Percentiles rank a stretch among this genome's conserved stretches.
Evolutionary conservation across 2,888 invertebrate species (phyloP).

Genomic region (Synanthedon vespiformis): DNA sequence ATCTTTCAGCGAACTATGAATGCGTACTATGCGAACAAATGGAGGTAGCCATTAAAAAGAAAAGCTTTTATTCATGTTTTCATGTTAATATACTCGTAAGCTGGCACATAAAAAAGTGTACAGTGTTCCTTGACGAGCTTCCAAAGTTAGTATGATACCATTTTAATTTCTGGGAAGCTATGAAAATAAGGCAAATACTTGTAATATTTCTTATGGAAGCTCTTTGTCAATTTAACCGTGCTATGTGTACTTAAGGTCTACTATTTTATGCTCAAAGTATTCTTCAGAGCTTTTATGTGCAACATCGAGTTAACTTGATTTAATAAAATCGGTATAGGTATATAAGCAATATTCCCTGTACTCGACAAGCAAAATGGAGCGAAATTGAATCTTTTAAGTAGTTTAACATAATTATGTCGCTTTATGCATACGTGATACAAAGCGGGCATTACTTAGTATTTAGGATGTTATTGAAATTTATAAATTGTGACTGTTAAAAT

Average conservation of each 20-base stretch:
- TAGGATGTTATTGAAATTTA: neutral
- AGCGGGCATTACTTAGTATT: neutral
- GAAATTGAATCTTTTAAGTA: slow-evolving; percentile 2
- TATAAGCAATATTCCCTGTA: slow-evolving; percentile 25
- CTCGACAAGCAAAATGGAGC: slow-evolving; percentile 5
- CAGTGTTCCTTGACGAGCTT: neutral
- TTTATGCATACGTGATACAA: too few relatives aligned
- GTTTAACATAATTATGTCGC: too few relatives aligned
- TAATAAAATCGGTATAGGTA: slow-evolving; percentile 20
- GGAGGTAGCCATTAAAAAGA: too few relatives aligned
- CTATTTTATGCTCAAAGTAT: slow-evolving; percentile 11
- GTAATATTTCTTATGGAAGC: slow-evolving; percentile 5
- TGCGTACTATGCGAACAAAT: too few relatives aligned
- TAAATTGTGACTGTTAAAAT: too few relatives aligned
- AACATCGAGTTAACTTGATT: slow-evolving; percentile 24
- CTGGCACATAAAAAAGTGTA: neutral
- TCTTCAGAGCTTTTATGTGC: slow-evolving; percentile 18
- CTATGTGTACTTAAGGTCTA: slow-evolving; percentile 2
- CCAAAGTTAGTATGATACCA: neutral
- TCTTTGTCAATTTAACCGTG: slow-evolving; percentile 35
- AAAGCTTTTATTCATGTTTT: too few relatives aligned
- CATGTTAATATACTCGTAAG: neutral
- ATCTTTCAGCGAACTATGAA: too few relatives aligned
- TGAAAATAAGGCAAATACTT: neutral
- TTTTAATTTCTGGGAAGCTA: neutral